These are phyloP conservation scores for Mamestra brassicae DNA, from an alignment of 2,888 invertebrate species.

Conservation along the genomic window DNA sequence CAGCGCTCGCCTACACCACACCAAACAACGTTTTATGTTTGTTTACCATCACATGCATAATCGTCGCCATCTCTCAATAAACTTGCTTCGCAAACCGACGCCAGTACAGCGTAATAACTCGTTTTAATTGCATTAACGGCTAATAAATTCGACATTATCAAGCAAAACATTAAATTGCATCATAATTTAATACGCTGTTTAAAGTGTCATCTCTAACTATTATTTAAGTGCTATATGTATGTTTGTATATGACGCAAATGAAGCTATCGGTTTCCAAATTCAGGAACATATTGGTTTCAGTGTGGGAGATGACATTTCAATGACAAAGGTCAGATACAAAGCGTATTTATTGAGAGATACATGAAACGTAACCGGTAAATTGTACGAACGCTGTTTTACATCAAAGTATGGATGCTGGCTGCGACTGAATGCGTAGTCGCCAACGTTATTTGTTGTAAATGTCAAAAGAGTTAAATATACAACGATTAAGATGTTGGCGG, in stretches of 20 bases:
- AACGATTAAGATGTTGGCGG: slow-evolving; percentile 63
- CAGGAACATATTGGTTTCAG: slow-evolving; percentile 74
- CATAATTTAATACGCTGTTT: slow-evolving; percentile 35
- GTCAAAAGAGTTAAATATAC: slow-evolving; percentile 67
- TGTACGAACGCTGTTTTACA: slow-evolving; percentile 34
- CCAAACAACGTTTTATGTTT: slow-evolving; percentile 74
- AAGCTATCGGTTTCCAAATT: slow-evolving; percentile 70
- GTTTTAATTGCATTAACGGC: slow-evolving; percentile 40
- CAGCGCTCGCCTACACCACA: slow-evolving; percentile 83
- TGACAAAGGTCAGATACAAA: slow-evolving; percentile 72
- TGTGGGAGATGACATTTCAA: slow-evolving; percentile 75
- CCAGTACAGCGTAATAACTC: slow-evolving; percentile 61
- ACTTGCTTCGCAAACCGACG: slow-evolving; percentile 64
- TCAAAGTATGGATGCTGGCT: slow-evolving; percentile 41
- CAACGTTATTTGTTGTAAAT: slow-evolving; percentile 64
- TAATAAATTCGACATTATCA: slow-evolving; percentile 47
- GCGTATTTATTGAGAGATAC: slow-evolving; percentile 33
- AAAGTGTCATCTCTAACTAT: slow-evolving; percentile 42
- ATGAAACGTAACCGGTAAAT: slow-evolving; percentile 39
- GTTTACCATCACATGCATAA: slow-evolving; percentile 80
- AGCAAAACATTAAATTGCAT: slow-evolving; percentile 38
- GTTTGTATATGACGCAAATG: slow-evolving; percentile 44
- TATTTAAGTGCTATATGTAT: slow-evolving; percentile 30
- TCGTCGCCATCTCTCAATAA: slow-evolving; percentile 71
- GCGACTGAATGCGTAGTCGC: slow-evolving; percentile 43